Base-by-base conservation (phyloP, 2,888 invertebrate genomes). In the Tromatobia lineatoria region DNA sequence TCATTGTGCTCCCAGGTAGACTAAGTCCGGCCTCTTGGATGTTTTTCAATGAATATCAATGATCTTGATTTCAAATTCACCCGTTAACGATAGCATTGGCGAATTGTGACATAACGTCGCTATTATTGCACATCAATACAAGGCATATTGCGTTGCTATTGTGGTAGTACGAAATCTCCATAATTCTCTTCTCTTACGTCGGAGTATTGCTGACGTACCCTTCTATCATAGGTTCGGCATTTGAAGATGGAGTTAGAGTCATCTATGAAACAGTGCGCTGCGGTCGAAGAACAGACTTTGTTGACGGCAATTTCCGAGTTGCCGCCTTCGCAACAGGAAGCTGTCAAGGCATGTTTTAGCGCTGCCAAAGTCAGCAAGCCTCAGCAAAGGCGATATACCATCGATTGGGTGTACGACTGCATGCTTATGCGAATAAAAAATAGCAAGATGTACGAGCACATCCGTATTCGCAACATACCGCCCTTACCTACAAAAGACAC, bases 391-490 rank as follows among this genome's bases (percentile, higher is more conserved):
- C 61, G 82, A 11, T 85, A 85, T 57, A 59, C 18, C 6, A 34
- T 69, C 0, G 42, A 83, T 13, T 85, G 85, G 85, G 67, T 87
- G 1, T 87, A 84, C 42, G 86, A 87, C 64, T 85, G 87, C 54
- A 45, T 87, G 15, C 47, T 84, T 8, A 69, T 86, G 69, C 54
- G 85, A 8, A 85, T 86, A 13, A 87, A 85, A 42, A 88, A 84
- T 57, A 38, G 34, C 34, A 38, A 38, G 34, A 6, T 38, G 34
- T 38, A 38, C 34, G 34, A 38, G 34, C 34, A 54, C 34, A 38
- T 38, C 8, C 74, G 87, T 38, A 71, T 50, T 10, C 71, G 78
- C 1, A 75, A 85, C 38, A 83, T 87, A 18, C 25, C 82, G 13
- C 83, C 83, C 13, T 29, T 88, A 10, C 88, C 87, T 13, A 75